These are phyloP conservation scores for Temnothorax nylanderi DNA, from an alignment of 1,140 invertebrate species.

Conservation along the genomic window DNA sequence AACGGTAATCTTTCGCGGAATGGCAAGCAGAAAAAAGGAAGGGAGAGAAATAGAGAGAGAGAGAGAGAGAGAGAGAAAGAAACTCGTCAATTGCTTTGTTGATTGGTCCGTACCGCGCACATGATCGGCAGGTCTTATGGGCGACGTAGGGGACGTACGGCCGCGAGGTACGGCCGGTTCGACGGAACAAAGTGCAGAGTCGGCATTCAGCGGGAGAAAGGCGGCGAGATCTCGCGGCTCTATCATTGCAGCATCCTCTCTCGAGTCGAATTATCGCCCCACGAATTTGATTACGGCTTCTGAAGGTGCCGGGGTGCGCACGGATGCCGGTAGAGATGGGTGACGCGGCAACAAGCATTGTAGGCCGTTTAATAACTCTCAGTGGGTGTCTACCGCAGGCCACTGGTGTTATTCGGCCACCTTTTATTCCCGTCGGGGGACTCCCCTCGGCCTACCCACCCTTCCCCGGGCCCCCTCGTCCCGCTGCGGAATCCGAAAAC, in stretches of 20 bases:
- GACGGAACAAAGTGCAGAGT: constrained; percentile 50
- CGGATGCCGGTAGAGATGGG: constrained; percentile 71
- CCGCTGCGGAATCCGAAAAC: constrained; percentile 64
- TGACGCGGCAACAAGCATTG: constrained; percentile 77
- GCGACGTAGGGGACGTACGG: background rate
- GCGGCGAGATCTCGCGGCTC: constrained; percentile 51
- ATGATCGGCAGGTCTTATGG: constrained; percentile 57
- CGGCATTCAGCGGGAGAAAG: constrained; percentile 56
- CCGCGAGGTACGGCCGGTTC: background rate
- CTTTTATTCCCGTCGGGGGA: constrained; percentile 63
- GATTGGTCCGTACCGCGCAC: constrained; percentile 44
- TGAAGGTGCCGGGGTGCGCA: constrained; percentile 70
- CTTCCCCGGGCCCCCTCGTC: background rate
- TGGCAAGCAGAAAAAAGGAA: background rate
- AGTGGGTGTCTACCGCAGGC: constrained; percentile 75
- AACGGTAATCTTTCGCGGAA: constrained; percentile 22
- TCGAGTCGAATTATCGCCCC: constrained; percentile 68
- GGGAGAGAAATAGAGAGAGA: constrained; percentile 15
- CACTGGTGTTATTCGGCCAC: constrained; percentile 74
- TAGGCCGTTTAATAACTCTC: constrained; percentile 75
- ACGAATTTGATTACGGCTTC: constrained; percentile 77
- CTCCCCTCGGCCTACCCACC: constrained; percentile 3
- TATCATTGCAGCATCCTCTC: constrained; percentile 59
- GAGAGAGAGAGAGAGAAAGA: constrained; percentile 35
- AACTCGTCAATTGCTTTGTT: constrained; percentile 60